Percentiles rank a stretch among this genome's conserved stretches.
Conservation (phyloP, 1,140 invertebrate genomes). For the Homalodisca vitripennis region DNA sequence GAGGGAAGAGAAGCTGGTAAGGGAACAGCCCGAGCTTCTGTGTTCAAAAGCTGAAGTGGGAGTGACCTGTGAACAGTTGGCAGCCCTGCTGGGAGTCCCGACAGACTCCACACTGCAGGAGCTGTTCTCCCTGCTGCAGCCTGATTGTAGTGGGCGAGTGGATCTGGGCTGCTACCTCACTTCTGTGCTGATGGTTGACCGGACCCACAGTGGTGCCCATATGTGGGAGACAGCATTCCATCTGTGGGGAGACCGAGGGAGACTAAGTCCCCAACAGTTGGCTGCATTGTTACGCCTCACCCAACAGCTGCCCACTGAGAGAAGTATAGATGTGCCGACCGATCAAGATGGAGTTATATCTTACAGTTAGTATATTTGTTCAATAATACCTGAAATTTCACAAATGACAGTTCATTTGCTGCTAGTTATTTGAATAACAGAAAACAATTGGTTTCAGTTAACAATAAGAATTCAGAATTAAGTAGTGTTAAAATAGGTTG, state of each 20-base stretch:
- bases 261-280: not conserved
- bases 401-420: not conserved
- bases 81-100: slow-evolving; percentile 49
- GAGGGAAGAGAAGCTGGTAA: slow-evolving; percentile 43
- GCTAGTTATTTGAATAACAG: not conserved
- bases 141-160: not conserved
- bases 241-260: too few relatives aligned
- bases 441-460: too few relatives aligned
- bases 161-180: not conserved
- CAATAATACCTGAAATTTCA: not conserved
- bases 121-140: slow-evolving; percentile 40
- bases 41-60: slow-evolving; percentile 31
- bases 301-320: not conserved
- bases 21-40: slow-evolving; percentile 28
- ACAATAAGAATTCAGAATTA: too few relatives aligned
- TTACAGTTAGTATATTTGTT: not conserved
- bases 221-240: not conserved
- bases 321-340: not conserved
- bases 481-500: too few relatives aligned
- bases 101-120: slow-evolving; percentile 51
- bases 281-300: not conserved
- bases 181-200: not conserved
- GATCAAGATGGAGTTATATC: not conserved
- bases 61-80: slow-evolving; percentile 35
- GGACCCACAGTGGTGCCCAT: not conserved